These are phyloP conservation scores for Prunella himalayana DNA, from an alignment of 2,113 vertebrate genomes.

Conservation along the genomic window DNA sequence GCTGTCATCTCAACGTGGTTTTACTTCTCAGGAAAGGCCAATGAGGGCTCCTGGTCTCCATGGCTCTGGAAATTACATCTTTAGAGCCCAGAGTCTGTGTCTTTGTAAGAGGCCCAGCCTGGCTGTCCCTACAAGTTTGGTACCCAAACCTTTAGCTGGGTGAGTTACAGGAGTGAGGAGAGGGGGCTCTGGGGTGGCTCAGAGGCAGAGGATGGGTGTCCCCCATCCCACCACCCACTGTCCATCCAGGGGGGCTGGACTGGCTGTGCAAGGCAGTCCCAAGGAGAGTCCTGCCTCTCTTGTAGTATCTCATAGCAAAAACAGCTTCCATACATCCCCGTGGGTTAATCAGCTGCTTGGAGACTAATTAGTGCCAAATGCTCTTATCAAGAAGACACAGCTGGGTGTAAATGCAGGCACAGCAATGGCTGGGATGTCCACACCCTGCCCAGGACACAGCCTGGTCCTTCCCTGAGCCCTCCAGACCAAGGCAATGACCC, in stretches of 20 bases:
- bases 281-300: not conserved
- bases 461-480: not conserved
- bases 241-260: not conserved
- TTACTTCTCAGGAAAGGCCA: not conserved
- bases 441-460: not conserved
- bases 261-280: not conserved
- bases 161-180: not conserved
- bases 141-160: not conserved
- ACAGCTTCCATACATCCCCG: not conserved
- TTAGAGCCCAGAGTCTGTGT: not conserved
- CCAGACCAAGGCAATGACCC: not conserved
- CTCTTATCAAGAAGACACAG: not conserved
- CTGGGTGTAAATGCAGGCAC: not conserved
- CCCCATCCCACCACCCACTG: not conserved
- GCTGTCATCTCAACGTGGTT: fast-evolving
- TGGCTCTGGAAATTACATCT: not conserved
- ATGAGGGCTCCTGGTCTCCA: not conserved
- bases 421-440: not conserved
- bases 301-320: not conserved
- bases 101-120: not conserved
- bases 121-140: not conserved
- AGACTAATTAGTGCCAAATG: not conserved
- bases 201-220: not conserved
- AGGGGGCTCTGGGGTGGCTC: not conserved
- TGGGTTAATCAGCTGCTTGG: not conserved